A percentile compares a stretch with the other conserved stretches of the same genome.
Evolutionary conservation across 2,888 invertebrate species (phyloP).

Genomic region (Schizotus pectinicornis): DNA sequence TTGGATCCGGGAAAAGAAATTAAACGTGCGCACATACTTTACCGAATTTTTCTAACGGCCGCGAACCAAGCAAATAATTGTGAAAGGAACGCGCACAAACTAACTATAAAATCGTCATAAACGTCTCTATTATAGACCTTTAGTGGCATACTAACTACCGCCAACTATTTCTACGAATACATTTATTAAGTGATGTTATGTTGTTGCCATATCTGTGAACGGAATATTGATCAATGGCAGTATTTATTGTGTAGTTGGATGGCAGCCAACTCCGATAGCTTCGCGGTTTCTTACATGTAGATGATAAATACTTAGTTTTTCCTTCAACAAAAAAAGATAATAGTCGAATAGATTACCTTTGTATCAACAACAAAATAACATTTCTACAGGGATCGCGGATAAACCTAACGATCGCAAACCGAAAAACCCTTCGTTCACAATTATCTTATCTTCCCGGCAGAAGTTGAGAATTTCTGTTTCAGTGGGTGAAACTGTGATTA

Average conservation of each 20-base stretch:
- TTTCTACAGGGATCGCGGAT: too few species aligned
- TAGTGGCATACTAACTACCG: constrained; percentile 38
- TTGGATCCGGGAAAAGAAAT: constrained; percentile 19
- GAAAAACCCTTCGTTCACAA: too few species aligned
- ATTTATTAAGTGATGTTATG: constrained; percentile 34
- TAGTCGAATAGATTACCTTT: too few species aligned
- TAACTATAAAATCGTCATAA: constrained; percentile 42
- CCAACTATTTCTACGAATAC: constrained; percentile 36
- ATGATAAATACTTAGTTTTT: too few species aligned
- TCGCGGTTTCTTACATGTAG: too few species aligned
- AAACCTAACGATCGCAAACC: too few species aligned
- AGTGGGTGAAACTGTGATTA: too few species aligned
- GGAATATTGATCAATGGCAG: constrained; percentile 27
- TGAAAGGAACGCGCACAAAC: constrained; percentile 32
- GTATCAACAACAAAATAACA: too few species aligned
- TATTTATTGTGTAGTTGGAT: constrained; percentile 24
- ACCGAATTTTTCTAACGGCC: constrained; percentile 23
- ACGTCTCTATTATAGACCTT: constrained; percentile 42
- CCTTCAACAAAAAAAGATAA: too few species aligned
- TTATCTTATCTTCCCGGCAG: too few species aligned
- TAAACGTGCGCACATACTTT: constrained; percentile 1
- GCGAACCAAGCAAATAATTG: constrained; percentile 19
- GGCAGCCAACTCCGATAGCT: constrained; percentile 6
- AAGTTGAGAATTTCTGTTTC: too few species aligned
- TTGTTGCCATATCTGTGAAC: constrained; percentile 27